Conservation (phyloP, 1,140 invertebrate genomes). For the Spodoptera frugiperda region DNA sequence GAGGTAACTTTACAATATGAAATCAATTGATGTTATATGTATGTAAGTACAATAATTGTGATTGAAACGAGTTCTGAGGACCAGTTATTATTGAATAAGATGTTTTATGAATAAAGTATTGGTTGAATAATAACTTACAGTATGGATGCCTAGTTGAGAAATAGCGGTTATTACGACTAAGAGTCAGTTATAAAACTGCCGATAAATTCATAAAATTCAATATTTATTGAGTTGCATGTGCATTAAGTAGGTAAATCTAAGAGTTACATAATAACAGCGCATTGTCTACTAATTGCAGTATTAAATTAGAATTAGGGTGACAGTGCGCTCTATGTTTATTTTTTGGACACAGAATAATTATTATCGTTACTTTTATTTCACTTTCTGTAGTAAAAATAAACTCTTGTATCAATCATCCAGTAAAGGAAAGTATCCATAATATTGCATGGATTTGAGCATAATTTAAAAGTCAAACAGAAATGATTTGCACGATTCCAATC, state of each 20-base stretch:
- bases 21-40: slow-evolving; percentile 30
- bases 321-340: not conserved
- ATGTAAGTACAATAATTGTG: slow-evolving; percentile 17
- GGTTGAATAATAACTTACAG: not conserved
- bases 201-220: slow-evolving; percentile 12
- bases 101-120: slow-evolving; percentile 17
- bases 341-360: not conserved
- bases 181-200: slow-evolving; percentile 10
- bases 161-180: not conserved
- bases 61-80: slow-evolving; percentile 23
- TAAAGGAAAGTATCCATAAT: not conserved
- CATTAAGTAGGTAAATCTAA: slow-evolving; percentile 6
- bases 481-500: slow-evolving; percentile 65
- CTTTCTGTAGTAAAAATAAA: not conserved
- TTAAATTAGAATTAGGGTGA: slow-evolving; percentile 10
- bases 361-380: not conserved
- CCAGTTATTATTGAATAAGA: slow-evolving; percentile 18
- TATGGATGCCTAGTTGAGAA: not conserved
- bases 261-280: slow-evolving; percentile 8
- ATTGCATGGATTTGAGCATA: not conserved
- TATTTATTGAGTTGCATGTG: slow-evolving; percentile 7
- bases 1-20: slow-evolving; percentile 32
- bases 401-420: not conserved
- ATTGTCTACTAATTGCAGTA: slow-evolving; percentile 8
- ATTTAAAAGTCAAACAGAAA: slow-evolving; percentile 41